These are phyloP conservation scores for Bos taurus DNA, from an alignment of 2,113 vertebrate genomes.

Conservation along the genomic window ARS-UCD2.0 NC_037339.1:53776001-53776500, in stretches of 20 bases:
- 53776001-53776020: background rate
- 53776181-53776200: background rate
- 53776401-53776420: background rate
- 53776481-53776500: background rate
- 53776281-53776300: background rate
- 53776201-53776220: background rate
- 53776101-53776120: background rate
- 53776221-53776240: background rate
- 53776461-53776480: background rate
- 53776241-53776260: background rate
- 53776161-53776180: constrained; percentile 15
- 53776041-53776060: background rate
- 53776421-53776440: background rate
- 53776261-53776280: background rate
- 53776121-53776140: background rate
- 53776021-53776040: constrained; percentile 1
- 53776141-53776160: background rate
- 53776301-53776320: background rate
- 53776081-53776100: background rate
- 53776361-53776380: background rate
- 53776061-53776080: constrained; percentile 1
- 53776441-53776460: background rate
- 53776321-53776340: background rate
- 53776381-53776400: background rate
- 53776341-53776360: background rate